A percentile compares a stretch with the other conserved stretches of the same genome.
phyloP scores from a whole-genome alignment of 2,888 invertebrate genomes.

The Antheraea yamamai region DNA sequence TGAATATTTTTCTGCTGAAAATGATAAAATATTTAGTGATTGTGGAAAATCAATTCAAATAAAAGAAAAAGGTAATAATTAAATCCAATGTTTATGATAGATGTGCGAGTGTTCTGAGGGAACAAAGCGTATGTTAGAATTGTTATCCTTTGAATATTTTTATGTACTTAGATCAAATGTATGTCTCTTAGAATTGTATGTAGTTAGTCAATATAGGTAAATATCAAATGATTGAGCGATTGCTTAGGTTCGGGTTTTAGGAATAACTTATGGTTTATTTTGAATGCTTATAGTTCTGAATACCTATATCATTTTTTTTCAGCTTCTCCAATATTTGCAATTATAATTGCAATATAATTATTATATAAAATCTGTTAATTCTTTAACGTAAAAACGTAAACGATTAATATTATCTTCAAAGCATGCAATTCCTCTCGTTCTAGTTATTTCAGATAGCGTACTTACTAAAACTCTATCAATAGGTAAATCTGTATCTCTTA shows the following conservation, averaged over 20 bases:
- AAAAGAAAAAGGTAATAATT: conserved; percentile 15
- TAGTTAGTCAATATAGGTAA: too few species aligned
- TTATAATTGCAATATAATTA: too few species aligned
- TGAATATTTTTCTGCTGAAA: conserved; percentile 24
- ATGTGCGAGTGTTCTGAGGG: background rate
- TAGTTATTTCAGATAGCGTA: background rate
- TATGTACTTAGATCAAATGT: too few species aligned
- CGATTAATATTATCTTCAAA: background rate
- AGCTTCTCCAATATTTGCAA: too few species aligned
- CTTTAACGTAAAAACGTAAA: background rate
- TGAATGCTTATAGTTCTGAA: too few species aligned
- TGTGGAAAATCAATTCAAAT: conserved; percentile 53
- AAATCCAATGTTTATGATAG: background rate
- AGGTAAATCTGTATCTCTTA: background rate
- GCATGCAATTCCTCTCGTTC: background rate
- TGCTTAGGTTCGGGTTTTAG: too few species aligned
- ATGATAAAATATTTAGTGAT: conserved; percentile 48
- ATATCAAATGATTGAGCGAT: too few species aligned
- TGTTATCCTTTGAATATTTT: background rate
- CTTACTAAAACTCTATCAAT: background rate
- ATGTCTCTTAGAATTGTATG: too few species aligned
- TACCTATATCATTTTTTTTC: too few species aligned
- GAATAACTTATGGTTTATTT: too few species aligned
- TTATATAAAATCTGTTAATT: too few species aligned
- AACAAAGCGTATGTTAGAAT: conserved; percentile 2